phyloP scores from a whole-genome alignment of 2,888 invertebrate species.

The Norana najaformis region DNA sequence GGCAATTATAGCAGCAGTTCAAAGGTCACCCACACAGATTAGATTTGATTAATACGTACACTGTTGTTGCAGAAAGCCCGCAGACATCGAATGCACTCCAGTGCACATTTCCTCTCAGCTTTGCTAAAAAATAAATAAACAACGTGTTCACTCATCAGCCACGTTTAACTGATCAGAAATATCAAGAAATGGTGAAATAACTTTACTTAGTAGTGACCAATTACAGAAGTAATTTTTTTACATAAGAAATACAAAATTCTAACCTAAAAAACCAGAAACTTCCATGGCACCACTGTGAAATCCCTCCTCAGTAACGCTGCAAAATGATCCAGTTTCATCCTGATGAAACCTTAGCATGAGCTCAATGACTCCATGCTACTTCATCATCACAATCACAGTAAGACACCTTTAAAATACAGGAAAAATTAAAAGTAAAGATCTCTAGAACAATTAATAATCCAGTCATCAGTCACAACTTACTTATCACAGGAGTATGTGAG shows the following conservation, averaged over 20 bases:
- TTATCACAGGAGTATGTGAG: slow-evolving; percentile 65
- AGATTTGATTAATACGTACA: slow-evolving; percentile 30
- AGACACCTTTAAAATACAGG: background rate
- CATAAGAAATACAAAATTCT: too few species aligned
- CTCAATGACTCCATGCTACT: background rate
- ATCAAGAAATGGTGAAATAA: background rate
- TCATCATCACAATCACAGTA: background rate
- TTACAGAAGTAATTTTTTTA: background rate
- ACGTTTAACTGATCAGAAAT: background rate
- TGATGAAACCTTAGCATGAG: background rate
- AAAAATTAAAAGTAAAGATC: background rate
- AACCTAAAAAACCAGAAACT: too few species aligned
- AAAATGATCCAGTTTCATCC: background rate
- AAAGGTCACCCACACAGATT: background rate
- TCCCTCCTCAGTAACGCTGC: too few species aligned
- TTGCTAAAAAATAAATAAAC: slow-evolving; percentile 41
- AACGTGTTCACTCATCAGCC: background rate
- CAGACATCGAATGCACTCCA: slow-evolving; percentile 85
- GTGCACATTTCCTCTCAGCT: slow-evolving; percentile 43
- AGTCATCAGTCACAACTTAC: background rate
- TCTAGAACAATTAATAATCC: background rate
- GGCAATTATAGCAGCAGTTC: background rate
- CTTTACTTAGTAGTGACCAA: slow-evolving; percentile 65
- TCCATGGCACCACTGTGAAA: too few species aligned
- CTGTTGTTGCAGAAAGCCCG: slow-evolving; percentile 73